Base-by-base conservation (phyloP, 2,797 vertebrate species). In the Eurystomus glaucurus region DNA sequence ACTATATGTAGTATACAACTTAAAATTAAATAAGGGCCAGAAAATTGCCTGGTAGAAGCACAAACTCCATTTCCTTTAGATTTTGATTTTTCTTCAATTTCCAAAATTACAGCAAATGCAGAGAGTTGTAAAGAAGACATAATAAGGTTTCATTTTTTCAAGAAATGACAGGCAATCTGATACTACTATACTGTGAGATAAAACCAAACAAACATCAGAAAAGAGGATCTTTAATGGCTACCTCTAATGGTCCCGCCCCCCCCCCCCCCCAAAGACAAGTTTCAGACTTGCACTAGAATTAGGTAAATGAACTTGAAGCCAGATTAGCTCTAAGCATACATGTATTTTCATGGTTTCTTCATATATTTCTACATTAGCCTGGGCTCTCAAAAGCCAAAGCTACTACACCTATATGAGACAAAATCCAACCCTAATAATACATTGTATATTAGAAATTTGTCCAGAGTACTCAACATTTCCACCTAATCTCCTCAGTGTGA, bases 211-310 rank as follows among this genome's bases (percentile, higher is more conserved):
- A 35, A 87, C 72, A 8, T 26, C 21, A 61, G 22, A 57, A 69
- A 10, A 23, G 6, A 58, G 2, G 5, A 25, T 46, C 21, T 88
- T n/a, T 41, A 37, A 51, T 20, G 18, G 26, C 8, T 58, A 68
- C 45, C n/a, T 68, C 12, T 57, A 20, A 20, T 29, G 15, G 14
- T 46, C 50, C 18, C 28, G 20, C 28, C 14, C 52, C 46, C 5
- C 5, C 8, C 43, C 14, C 14, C 8, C 5, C 41, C 9, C 9
- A 35, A 9, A 10, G 12, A 35, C 1, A 10, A n/a, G 25, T 29
- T 50, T 61, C 31, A 70, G 35, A 39, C 51, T 28, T 17, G 7
- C n/a, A 46, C 41, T 41, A 50, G 11, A 23, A 52, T 12, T 65
- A 29, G 19, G 28, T 10, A 55, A 60, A 55, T 37, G 16, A 80